These are phyloP conservation scores for Sander lucioperca DNA, from an alignment of 2,113 vertebrate species.

Conservation along the genomic window DNA sequence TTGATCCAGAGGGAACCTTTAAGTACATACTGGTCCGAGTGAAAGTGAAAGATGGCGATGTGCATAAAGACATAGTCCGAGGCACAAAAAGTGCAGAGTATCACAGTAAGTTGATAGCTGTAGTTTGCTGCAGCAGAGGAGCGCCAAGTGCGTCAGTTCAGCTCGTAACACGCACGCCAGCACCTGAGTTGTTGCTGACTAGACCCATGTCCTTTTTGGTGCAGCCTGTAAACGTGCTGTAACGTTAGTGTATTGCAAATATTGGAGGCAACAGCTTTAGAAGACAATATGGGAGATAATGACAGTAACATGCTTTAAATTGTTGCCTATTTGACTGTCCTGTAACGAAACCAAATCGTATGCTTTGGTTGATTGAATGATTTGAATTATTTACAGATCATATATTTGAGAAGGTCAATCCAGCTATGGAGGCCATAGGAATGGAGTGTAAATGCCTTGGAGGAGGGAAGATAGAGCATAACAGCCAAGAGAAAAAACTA, in stretches of 20 bases:
- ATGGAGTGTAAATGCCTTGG: conserved; percentile 90
- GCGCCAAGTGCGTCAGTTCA: conserved; percentile 12
- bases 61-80: conserved; percentile 87
- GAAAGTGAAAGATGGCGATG: conserved; percentile 82
- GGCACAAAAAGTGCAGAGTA: conserved; percentile 90
- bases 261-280: neutral
- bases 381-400: conserved; percentile 84
- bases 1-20: conserved; percentile 89
- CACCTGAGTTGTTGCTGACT: neutral
- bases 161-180: neutral
- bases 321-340: neutral
- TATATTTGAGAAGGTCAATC: conserved; percentile 91
- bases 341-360: neutral
- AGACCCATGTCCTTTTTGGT: neutral
- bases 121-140: neutral
- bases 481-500: conserved; percentile 89
- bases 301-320: neutral
- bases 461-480: conserved; percentile 93
- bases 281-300: neutral
- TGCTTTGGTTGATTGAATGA: neutral
- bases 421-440: conserved; percentile 88
- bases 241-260: neutral
- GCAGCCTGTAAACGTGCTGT: neutral
- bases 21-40: conserved; percentile 91
- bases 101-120: conserved; percentile 87